Evolutionary conservation across 2,113 vertebrate genomes (phyloP).

Genomic region (Vanacampus margaritifer): DNA sequence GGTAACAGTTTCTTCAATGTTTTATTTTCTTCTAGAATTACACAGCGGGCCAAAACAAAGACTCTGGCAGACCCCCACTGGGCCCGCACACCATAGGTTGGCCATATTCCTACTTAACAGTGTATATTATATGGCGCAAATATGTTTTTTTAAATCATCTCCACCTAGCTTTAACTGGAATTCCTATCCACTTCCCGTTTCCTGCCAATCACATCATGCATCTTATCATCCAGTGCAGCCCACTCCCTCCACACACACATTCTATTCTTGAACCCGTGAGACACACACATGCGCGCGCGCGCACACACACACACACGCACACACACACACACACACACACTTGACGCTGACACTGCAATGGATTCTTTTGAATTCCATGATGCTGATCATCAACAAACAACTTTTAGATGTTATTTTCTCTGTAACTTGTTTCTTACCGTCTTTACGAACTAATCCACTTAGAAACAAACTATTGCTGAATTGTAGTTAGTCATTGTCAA

Average conservation of each 20-base stretch:
- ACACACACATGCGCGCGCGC: too few species aligned
- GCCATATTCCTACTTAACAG: background rate
- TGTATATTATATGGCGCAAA: background rate
- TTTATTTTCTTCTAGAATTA: background rate
- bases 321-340: constrained; percentile 24
- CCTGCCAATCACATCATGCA: constrained; percentile 13
- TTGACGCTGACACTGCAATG: constrained; percentile 41
- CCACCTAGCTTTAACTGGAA: background rate
- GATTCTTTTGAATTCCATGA: constrained; percentile 14
- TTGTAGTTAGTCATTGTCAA: too few species aligned
- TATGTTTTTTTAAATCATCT: background rate
- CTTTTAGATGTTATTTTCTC: background rate
- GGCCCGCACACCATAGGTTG: background rate
- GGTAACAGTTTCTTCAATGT: background rate
- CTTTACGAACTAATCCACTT: background rate
- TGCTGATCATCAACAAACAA: background rate
- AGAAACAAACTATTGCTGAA: background rate
- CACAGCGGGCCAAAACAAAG: background rate
- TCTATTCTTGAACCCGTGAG: background rate
- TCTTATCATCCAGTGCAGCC: constrained; percentile 11
- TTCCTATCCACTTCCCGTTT: background rate
- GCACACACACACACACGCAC: constrained; percentile 26
- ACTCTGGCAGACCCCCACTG: background rate
- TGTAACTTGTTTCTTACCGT: background rate
- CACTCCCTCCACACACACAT: background rate